Percentiles rank a stretch among this genome's conserved stretches.
These are phyloP conservation scores for Cryptocephalus primarius DNA, from an alignment of 2,888 invertebrate species.

Conservation along the genomic window DNA sequence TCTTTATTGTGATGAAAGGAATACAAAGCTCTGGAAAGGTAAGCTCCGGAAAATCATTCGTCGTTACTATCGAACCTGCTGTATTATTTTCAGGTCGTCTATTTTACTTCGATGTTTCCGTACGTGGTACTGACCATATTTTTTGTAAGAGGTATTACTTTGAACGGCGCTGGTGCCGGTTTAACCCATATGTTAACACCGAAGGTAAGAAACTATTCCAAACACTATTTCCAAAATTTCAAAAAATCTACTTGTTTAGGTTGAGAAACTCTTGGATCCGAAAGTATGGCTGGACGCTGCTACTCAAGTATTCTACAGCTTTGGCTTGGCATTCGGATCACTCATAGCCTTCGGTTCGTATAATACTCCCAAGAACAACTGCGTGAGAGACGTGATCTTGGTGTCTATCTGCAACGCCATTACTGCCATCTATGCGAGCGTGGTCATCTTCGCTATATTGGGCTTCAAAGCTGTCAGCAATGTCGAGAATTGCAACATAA, in stretches of 20 bases:
- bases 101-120: conserved; percentile 92
- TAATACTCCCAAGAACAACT: conserved; percentile 90
- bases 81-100: conserved; percentile 63
- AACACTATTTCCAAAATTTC: not conserved
- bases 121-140: conserved; percentile 90
- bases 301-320: conserved; percentile 94
- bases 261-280: conserved; percentile 74
- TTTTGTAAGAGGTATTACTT: conserved; percentile 80
- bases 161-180: conserved; percentile 78
- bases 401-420: conserved; percentile 88
- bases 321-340: conserved; percentile 90
- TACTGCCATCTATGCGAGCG: conserved; percentile 89
- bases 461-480: conserved; percentile 92
- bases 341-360: conserved; percentile 93
- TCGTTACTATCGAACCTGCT: too few relatives aligned
- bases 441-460: conserved; percentile 89
- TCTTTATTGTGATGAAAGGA: conserved; percentile 92
- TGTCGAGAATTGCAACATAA: conserved; percentile 70
- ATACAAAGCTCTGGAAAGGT: conserved; percentile 95
- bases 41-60: conserved; percentile 3
- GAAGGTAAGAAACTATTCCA: conserved; percentile 48
- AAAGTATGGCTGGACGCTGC: conserved; percentile 94
- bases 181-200: conserved; percentile 86
- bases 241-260: conserved; percentile 39
- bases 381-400: conserved; percentile 80